Evolutionary conservation across 92 coral and sea anemone species (phyloP).

Genomic region (Porites divaricata): DNA sequence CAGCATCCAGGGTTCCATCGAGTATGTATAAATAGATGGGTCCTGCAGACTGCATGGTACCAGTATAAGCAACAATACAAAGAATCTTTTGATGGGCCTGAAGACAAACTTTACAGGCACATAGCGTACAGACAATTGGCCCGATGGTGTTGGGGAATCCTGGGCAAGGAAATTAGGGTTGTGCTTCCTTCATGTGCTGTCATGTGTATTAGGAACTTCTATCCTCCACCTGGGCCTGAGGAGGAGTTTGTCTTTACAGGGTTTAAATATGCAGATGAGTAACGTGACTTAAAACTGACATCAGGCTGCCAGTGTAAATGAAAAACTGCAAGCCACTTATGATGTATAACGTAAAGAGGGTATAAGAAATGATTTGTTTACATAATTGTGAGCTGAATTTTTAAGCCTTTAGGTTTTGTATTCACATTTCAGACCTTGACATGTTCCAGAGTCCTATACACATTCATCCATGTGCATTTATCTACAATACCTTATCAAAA

Average conservation of each 20-base stretch:
- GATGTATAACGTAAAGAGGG: too few relatives aligned
- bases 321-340: too few relatives aligned
- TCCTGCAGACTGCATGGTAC: constrained; percentile 32
- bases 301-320: too few relatives aligned
- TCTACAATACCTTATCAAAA: too few relatives aligned
- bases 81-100: constrained; percentile 17
- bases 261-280: background rate
- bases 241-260: constrained; percentile 50
- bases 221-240: constrained; percentile 47
- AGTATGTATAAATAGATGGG: constrained; percentile 40
- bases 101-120: constrained; percentile 39
- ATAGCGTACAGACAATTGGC: constrained; percentile 45
- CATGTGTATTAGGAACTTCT: constrained; percentile 35
- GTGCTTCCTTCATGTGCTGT: constrained; percentile 51
- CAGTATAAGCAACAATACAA: constrained; percentile 38
- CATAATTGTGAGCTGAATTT: too few relatives aligned
- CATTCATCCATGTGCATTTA: too few relatives aligned
- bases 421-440: too few relatives aligned
- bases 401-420: too few relatives aligned
- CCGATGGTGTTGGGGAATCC: constrained; percentile 46
- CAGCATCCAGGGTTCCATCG: constrained; percentile 40
- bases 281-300: too few relatives aligned
- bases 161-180: constrained; percentile 40
- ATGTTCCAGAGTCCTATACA: too few relatives aligned
- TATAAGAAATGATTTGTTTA: too few relatives aligned